A percentile compares a stretch with the other conserved stretches of the same genome.
Evolutionary conservation across 2,888 invertebrate species (phyloP).

Genomic region (Chrysotoxum bicinctum): DNA sequence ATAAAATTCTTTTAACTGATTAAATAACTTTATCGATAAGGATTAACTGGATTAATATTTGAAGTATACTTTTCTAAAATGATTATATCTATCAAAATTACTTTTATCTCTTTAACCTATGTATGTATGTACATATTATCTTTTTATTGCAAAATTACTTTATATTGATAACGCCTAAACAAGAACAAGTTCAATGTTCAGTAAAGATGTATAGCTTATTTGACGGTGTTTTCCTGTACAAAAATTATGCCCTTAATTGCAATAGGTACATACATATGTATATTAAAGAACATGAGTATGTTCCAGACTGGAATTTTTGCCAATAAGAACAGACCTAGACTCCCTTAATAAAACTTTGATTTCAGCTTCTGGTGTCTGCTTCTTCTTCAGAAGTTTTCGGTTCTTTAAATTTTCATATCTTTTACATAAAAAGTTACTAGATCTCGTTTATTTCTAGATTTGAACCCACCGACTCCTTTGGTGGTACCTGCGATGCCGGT

Average conservation of each 20-base stretch:
- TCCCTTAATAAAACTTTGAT: no score
- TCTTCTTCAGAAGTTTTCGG: no score
- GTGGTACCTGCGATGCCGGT: slow-evolving; percentile 83
- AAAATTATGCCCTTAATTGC: no score
- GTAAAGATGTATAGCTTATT: neutral
- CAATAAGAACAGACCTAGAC: neutral
- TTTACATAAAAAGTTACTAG: no score
- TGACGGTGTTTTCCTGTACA: neutral
- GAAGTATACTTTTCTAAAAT: neutral
- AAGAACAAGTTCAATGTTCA: neutral
- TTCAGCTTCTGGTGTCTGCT: no score
- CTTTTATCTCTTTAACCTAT: neutral
- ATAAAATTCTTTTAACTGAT: neutral
- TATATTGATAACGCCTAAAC: neutral
- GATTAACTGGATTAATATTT: neutral
- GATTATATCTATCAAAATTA: neutral
- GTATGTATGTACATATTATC: no score
- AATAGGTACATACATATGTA: no score
- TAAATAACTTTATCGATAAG: neutral
- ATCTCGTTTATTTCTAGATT: slow-evolving; percentile 81
- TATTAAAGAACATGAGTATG: no score
- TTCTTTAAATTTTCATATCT: no score
- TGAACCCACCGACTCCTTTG: slow-evolving; percentile 84
- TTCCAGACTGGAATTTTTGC: neutral
- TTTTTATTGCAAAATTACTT: neutral